These are phyloP conservation scores for Choloepus hoffmanni DNA, from an alignment of 2,113 vertebrate genomes.

Conservation along the genomic window DNA sequence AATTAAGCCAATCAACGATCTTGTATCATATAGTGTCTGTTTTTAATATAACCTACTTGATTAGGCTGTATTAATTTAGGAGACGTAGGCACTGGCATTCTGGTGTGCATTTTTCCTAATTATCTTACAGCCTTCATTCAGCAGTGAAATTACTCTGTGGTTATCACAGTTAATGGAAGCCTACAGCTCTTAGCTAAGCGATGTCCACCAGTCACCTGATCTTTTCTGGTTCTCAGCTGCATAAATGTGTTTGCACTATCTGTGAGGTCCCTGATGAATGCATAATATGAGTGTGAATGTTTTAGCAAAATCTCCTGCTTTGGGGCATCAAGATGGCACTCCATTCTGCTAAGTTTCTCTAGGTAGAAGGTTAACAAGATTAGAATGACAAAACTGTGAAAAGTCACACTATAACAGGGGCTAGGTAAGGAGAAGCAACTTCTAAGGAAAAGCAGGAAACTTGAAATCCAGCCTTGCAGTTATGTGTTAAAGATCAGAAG, in stretches of 20 bases:
- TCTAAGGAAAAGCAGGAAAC: not conserved
- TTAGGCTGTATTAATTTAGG: slow-evolving; percentile 76
- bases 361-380: slow-evolving; percentile 40
- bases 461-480: not conserved
- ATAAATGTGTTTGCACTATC: slow-evolving; percentile 47
- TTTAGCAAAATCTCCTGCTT: slow-evolving; percentile 70
- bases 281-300: slow-evolving; percentile 59
- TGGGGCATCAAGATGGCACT: slow-evolving; percentile 42
- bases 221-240: slow-evolving; percentile 61
- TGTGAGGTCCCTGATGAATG: slow-evolving; percentile 9
- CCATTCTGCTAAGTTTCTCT: slow-evolving; percentile 36
- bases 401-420: not conserved
- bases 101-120: slow-evolving; percentile 72
- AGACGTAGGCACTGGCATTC: slow-evolving; percentile 74
- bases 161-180: slow-evolving; percentile 71
- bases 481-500: not conserved
- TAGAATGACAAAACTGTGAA: not conserved
- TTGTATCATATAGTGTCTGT: slow-evolving; percentile 68
- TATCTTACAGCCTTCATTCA: slow-evolving; percentile 67
- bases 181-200: slow-evolving; percentile 73
- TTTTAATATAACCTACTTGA: slow-evolving; percentile 81
- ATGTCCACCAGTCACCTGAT: slow-evolving; percentile 69
- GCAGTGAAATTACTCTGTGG: slow-evolving; percentile 74
- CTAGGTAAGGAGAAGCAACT: not conserved
- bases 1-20: slow-evolving; percentile 81